Evolutionary conservation across 2,797 vertebrate species (phyloP).

Genomic region (Tympanoctomys barrerae): DNA sequence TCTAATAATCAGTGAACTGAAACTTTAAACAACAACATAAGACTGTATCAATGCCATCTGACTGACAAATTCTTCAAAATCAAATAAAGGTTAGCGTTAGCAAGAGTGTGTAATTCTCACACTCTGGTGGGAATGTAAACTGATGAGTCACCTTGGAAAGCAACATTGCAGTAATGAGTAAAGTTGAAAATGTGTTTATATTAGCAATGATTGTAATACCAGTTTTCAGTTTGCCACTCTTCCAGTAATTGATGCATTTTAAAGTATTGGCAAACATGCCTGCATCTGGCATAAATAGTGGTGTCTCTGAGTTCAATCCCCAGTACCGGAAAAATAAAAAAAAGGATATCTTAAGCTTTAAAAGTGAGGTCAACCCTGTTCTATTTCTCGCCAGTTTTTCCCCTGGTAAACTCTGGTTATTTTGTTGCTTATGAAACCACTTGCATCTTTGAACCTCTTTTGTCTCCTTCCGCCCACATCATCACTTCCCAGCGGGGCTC

Average conservation of each 20-base stretch:
- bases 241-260: neutral
- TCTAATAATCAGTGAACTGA: neutral
- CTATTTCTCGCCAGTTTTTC: neutral
- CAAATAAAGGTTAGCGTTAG: neutral
- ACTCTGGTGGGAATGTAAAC: neutral
- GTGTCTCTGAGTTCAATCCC: neutral
- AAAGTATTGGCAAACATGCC: neutral
- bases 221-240: slow-evolving; percentile 36
- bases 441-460: neutral
- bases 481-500: too few species aligned
- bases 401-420: neutral
- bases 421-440: neutral
- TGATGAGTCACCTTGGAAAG: neutral
- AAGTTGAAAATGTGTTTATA: slow-evolving; percentile 17
- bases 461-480: neutral
- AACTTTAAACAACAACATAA: neutral
- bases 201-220: neutral
- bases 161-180: neutral
- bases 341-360: neutral
- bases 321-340: too few species aligned
- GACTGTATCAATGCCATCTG: neutral
- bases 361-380: neutral
- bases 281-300: neutral
- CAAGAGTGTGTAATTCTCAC: neutral
- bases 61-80: neutral